Conservation (phyloP, 1,140 invertebrate species). For the Tetramorium simillimum region DNA sequence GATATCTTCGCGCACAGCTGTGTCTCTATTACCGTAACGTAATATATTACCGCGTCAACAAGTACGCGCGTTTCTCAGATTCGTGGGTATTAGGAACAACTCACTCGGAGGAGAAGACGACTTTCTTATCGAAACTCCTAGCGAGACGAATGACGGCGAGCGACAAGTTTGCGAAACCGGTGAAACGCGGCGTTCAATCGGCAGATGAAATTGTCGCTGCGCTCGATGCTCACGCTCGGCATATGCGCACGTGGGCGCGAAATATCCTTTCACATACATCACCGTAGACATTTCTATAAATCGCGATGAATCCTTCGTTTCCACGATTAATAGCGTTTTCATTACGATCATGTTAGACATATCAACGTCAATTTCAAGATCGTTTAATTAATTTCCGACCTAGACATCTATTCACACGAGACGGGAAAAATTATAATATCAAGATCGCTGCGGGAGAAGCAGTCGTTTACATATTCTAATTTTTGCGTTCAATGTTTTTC, state of each 20-base stretch:
- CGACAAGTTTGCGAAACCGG: slow-evolving; percentile 43
- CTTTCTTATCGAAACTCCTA: slow-evolving; percentile 52
- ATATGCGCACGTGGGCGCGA: slow-evolving; percentile 28
- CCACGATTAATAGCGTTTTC: slow-evolving; percentile 17
- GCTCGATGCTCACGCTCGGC: slow-evolving; percentile 1
- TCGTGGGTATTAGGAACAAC: slow-evolving; percentile 22
- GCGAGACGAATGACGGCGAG: not conserved
- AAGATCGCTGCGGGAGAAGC: not conserved
- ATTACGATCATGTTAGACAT: not conserved
- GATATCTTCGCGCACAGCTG: slow-evolving; percentile 6
- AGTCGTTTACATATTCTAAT: not conserved
- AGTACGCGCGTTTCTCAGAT: slow-evolving; percentile 25
- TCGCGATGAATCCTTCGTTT: not conserved
- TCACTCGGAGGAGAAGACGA: slow-evolving; percentile 8
- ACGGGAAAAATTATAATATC: not conserved
- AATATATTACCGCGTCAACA: slow-evolving; percentile 62
- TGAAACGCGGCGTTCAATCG: slow-evolving; percentile 38
- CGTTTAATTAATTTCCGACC: slow-evolving; percentile 8
- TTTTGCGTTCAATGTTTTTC: not conserved
- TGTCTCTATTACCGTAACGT: slow-evolving; percentile 33
- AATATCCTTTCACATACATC: slow-evolving; percentile 25
- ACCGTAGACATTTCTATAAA: slow-evolving; percentile 18
- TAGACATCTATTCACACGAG: not conserved
- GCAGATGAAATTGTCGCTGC: slow-evolving; percentile 34
- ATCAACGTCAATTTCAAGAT: not conserved